phyloP scores from a whole-genome alignment of 2,888 invertebrate genomes.

The Nomada ferruginata region DNA sequence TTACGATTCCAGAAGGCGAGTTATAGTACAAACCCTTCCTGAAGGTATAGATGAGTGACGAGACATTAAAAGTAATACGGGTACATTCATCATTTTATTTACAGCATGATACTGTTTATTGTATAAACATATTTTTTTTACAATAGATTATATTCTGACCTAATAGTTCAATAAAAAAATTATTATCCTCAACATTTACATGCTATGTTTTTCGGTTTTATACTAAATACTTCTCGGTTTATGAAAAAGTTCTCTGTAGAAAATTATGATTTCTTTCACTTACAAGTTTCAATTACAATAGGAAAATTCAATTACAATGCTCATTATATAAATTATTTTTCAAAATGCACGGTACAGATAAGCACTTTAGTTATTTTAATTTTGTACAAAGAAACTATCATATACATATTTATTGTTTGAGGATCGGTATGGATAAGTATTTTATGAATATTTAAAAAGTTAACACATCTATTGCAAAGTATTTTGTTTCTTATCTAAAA shows the following conservation, averaged over 20 bases:
- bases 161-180: conserved; percentile 23
- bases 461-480: background rate
- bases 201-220: background rate
- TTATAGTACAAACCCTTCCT: conserved; percentile 93
- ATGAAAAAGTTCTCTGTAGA: conserved; percentile 14
- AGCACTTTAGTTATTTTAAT: conserved; percentile 35
- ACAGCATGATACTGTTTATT: conserved; percentile 13
- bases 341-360: conserved; percentile 33
- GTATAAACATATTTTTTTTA: conserved; percentile 23
- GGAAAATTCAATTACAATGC: conserved; percentile 12
- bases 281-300: background rate
- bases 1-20: conserved; percentile 93
- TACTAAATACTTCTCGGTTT: conserved; percentile 32
- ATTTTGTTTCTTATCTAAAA: conserved; percentile 19
- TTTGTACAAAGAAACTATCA: conserved; percentile 43
- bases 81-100: conserved; percentile 23
- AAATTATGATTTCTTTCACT: conserved; percentile 3
- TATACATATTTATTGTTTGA: conserved; percentile 9
- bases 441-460: conserved; percentile 33
- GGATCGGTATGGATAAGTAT: background rate
- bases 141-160: conserved; percentile 8
- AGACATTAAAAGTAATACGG: background rate
- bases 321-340: conserved; percentile 40
- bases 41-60: conserved; percentile 84
- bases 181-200: conserved; percentile 16